Evolutionary conservation across 2,113 vertebrate genomes (phyloP).

Genomic region (Megalops atlanticus): DNA sequence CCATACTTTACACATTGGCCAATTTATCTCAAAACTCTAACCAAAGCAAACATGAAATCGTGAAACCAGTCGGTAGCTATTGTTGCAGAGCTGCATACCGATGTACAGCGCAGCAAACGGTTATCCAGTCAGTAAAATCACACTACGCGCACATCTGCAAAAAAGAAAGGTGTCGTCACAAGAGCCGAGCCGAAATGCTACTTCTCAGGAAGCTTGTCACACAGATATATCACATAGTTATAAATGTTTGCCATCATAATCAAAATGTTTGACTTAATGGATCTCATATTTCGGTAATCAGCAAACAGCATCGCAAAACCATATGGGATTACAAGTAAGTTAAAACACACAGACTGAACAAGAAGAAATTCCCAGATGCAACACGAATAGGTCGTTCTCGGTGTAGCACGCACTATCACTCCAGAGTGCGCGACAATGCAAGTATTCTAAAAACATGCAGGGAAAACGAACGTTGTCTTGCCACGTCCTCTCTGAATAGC

Average conservation of each 20-base stretch:
- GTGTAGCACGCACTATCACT: background rate
- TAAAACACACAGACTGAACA: conserved; percentile 15
- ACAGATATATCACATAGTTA: background rate
- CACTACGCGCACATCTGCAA: background rate
- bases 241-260: background rate
- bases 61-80: background rate
- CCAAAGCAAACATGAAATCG: background rate
- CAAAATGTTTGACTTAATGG: background rate
- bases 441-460: background rate
- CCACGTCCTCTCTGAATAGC: background rate
- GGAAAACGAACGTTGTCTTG: background rate
- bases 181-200: background rate
- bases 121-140: background rate
- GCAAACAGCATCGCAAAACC: background rate
- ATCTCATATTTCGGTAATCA: conserved; percentile 8
- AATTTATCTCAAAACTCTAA: background rate
- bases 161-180: conserved; percentile 3
- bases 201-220: background rate
- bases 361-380: background rate
- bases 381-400: background rate
- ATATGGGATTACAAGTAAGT: conserved; percentile 26
- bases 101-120: background rate
- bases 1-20: background rate
- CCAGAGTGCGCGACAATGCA: background rate
- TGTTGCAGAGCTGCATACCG: background rate